A percentile compares a stretch with the other conserved stretches of the same genome.
Conservation (phyloP, 2,113 vertebrate genomes). For the Campylomormyrus tamandua region DNA sequence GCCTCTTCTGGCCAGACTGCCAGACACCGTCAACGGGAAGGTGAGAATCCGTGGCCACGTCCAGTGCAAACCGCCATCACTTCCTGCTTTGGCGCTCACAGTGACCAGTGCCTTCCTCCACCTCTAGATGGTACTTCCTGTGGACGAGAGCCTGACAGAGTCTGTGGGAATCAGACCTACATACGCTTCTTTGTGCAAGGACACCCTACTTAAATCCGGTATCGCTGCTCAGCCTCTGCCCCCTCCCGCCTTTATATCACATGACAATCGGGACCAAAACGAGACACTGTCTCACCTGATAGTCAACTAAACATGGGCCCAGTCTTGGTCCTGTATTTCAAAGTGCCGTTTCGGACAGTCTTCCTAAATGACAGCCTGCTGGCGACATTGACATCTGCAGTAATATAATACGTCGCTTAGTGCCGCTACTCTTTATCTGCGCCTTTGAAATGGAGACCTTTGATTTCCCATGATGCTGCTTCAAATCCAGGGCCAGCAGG, state of each 20-base stretch:
- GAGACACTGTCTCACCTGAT: background rate
- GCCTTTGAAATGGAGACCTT: background rate
- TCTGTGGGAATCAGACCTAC: conserved; percentile 82
- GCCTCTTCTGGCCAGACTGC: conserved; percentile 71
- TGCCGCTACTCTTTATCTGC: background rate
- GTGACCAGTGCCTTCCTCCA: background rate
- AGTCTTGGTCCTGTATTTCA: background rate
- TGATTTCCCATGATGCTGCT: background rate
- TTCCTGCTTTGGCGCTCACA: background rate
- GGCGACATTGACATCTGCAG: background rate
- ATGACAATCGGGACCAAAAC: background rate
- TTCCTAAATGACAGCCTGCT: background rate
- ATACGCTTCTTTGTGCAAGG: conserved; percentile 88
- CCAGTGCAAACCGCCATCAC: background rate
- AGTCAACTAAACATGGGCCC: background rate
- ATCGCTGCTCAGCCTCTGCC: conserved; percentile 1
- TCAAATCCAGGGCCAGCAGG: too few species aligned
- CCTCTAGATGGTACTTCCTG: conserved; percentile 83
- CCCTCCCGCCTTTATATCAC: too few species aligned
- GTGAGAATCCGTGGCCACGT: conserved; percentile 50
- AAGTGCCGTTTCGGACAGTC: background rate
- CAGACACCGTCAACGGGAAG: conserved; percentile 85
- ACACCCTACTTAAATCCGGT: conserved; percentile 86
- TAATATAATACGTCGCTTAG: background rate
- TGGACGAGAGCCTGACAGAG: conserved; percentile 94